Evolutionary conservation across 2,888 invertebrate species (phyloP).

Genomic region (Notocelia uddmanniana): DNA sequence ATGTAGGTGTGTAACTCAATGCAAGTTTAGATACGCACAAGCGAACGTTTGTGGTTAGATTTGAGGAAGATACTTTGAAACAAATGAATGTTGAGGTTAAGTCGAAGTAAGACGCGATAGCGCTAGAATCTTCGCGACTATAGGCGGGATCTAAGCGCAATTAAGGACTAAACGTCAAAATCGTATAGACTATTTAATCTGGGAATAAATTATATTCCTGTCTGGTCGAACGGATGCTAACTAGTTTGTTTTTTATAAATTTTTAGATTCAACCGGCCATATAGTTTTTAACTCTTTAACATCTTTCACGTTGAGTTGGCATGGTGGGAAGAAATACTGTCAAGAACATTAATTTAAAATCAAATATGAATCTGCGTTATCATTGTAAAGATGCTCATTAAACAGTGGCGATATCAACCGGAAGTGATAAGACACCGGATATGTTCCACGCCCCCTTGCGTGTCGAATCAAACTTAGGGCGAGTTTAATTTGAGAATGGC

Average conservation of each 20-base stretch:
- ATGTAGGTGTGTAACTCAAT: constrained; percentile 43
- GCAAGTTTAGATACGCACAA: constrained; percentile 50
- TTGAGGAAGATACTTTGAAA: constrained; percentile 47
- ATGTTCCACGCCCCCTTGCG: constrained; percentile 55
- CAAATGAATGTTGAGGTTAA: too few species aligned
- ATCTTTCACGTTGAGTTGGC: not conserved
- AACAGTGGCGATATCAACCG: constrained; percentile 58
- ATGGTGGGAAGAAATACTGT: not conserved
- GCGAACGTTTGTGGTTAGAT: constrained; percentile 50
- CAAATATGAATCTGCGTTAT: constrained; percentile 49
- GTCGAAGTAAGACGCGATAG: too few species aligned
- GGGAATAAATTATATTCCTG: too few species aligned
- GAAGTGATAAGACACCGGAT: constrained; percentile 64
- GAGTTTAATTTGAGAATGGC: constrained; percentile 63
- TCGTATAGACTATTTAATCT: too few species aligned
- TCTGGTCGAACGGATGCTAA: too few species aligned
- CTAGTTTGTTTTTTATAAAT: too few species aligned
- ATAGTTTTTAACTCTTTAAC: not conserved
- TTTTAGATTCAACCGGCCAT: not conserved
- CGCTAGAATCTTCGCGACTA: too few species aligned
- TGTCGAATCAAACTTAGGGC: constrained; percentile 52
- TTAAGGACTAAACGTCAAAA: too few species aligned
- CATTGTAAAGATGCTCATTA: constrained; percentile 56
- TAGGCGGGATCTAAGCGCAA: too few species aligned
- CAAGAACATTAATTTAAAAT: not conserved